phyloP scores from a whole-genome alignment of 2,797 vertebrate genomes.

The Antrozous pallidus region DNA sequence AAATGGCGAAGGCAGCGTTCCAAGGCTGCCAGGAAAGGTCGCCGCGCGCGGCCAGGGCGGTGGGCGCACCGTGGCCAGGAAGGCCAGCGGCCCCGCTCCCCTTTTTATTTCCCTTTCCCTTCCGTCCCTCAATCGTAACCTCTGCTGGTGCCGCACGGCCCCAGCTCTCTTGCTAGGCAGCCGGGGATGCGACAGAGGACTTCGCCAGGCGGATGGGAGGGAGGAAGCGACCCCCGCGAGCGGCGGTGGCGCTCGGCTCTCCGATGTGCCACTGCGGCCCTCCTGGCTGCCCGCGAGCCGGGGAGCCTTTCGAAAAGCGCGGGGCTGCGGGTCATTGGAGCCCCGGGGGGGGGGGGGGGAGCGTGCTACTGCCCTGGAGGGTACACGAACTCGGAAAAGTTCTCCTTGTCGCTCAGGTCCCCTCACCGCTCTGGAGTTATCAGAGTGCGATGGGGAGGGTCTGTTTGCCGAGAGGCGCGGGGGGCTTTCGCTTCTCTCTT shows the following conservation, averaged over 20 bases:
- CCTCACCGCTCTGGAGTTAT: neutral
- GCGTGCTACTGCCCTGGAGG: conserved; percentile 46
- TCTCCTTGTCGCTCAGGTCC: neutral
- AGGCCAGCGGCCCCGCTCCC: neutral
- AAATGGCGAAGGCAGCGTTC: conserved; percentile 55
- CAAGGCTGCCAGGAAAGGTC: neutral
- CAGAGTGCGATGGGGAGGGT: neutral
- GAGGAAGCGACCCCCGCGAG: neutral
- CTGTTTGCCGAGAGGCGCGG: neutral
- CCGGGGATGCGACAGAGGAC: neutral
- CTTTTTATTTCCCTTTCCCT: neutral
- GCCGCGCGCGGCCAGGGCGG: neutral
- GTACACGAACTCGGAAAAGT: neutral
- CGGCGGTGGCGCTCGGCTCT: neutral
- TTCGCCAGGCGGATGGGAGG: neutral
- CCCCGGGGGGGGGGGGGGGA: conserved; percentile 60
- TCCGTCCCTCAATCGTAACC: neutral
- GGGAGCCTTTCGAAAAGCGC: conserved; percentile 76
- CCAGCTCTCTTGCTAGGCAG: neutral
- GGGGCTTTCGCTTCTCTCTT: neutral
- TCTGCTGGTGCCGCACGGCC: neutral
- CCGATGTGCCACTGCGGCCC: neutral
- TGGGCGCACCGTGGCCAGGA: conserved; percentile 12
- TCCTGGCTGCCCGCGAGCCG: neutral
- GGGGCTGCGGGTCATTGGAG: conserved; percentile 77